Evolutionary conservation across 2,888 invertebrate genomes (phyloP).

Genomic region (Sarcophaga carnaria): DNA sequence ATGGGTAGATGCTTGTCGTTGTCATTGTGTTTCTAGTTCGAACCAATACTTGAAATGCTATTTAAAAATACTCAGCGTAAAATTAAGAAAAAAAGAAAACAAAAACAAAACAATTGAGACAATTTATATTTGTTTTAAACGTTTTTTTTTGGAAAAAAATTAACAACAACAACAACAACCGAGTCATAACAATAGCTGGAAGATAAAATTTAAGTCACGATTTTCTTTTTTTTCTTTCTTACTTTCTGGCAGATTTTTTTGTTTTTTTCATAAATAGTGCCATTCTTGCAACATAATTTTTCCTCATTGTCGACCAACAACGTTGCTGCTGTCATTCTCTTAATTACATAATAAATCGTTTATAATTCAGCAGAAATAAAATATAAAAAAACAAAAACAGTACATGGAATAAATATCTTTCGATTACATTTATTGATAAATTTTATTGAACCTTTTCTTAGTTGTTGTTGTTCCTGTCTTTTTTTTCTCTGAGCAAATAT

Average conservation of each 20-base stretch:
- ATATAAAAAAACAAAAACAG: not conserved
- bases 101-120: slow-evolving; percentile 13
- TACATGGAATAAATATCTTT: not conserved
- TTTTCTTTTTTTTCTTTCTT: not conserved
- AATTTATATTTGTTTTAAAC: slow-evolving; percentile 42
- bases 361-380: slow-evolving; percentile 22
- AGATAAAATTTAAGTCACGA: slow-evolving; percentile 54
- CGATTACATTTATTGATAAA: slow-evolving; percentile 13
- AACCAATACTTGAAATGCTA: too few relatives aligned
- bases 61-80: too few relatives aligned
- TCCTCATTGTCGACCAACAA: not conserved
- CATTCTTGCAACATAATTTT: slow-evolving; percentile 4
- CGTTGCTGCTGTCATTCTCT: slow-evolving; percentile 1
- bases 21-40: too few relatives aligned
- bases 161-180: not conserved
- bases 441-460: not conserved
- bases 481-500: not conserved
- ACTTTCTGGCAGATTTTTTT: not conserved
- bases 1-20: too few relatives aligned
- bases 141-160: not conserved
- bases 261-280: not conserved
- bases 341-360: slow-evolving; percentile 56
- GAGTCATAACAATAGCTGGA: slow-evolving; percentile 18
- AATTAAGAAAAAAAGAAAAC: not conserved
- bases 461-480: not conserved